These are phyloP conservation scores for Anoura caudifer DNA, from an alignment of 2,113 vertebrate genomes.

Conservation along the genomic window DNA sequence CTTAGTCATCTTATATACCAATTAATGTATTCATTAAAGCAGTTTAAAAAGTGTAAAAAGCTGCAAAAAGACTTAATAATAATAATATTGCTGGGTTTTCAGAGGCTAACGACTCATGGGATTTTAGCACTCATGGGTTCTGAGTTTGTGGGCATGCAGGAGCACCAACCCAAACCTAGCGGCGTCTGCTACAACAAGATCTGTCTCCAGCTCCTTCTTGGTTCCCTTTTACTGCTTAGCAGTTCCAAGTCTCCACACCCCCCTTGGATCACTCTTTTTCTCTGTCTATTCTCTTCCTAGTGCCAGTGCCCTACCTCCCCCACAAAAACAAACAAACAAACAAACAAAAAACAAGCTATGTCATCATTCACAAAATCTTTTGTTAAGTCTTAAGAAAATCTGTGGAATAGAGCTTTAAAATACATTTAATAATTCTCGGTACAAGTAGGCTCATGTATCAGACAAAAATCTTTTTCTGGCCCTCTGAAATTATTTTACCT, in stretches of 20 bases:
- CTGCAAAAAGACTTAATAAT: not conserved
- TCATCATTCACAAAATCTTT: not conserved
- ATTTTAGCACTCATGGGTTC: not conserved
- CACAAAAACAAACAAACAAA: too few species aligned
- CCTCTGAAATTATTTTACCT: not conserved
- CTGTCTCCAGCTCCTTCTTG: accelerated
- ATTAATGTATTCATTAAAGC: not conserved
- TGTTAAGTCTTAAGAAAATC: not conserved
- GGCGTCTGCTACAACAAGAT: not conserved
- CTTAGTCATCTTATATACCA: not conserved
- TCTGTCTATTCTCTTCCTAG: not conserved
- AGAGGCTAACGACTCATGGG: not conserved
- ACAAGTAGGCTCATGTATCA: not conserved
- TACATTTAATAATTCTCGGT: not conserved
- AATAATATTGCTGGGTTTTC: not conserved
- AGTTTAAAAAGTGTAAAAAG: not conserved
- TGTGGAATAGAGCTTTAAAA: not conserved
- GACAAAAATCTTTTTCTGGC: not conserved
- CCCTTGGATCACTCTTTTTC: too few species aligned
- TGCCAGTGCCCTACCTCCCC: too few species aligned
- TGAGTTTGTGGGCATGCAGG: too few species aligned
- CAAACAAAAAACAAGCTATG: not conserved
- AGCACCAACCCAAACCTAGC: not conserved
- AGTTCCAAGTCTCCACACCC: not conserved
- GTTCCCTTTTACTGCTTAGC: not conserved